A percentile compares a stretch with the other conserved stretches of the same genome.
Evolutionary conservation across 30 jellyfish, hydroid and myxozoan species (phyloP).

Genomic region (Pseudorhiza aurosa): DNA sequence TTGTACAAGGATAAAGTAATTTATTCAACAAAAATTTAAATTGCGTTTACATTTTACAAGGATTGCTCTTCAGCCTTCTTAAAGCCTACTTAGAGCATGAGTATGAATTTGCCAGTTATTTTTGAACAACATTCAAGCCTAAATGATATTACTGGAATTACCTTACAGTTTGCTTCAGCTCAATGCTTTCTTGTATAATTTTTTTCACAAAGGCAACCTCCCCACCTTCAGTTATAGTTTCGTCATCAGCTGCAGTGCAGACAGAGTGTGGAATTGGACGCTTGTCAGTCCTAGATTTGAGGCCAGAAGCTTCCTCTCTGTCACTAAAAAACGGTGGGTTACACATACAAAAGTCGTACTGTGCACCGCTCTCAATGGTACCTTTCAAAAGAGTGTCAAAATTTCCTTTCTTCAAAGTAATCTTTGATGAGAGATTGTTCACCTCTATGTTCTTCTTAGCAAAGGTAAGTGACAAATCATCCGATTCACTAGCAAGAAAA

Average conservation of each 20-base stretch:
- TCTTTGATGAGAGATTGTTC: slow-evolving; percentile 28
- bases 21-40: too few relatives aligned
- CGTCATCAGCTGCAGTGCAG: slow-evolving; percentile 84
- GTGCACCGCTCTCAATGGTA: slow-evolving; percentile 1
- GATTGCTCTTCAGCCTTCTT: too few relatives aligned
- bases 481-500: slow-evolving; percentile 83
- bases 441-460: slow-evolving; percentile 73
- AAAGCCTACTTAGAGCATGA: too few relatives aligned
- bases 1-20: too few relatives aligned
- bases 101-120: too few relatives aligned
- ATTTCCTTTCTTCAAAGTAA: slow-evolving; percentile 12
- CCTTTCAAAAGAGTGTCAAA: slow-evolving; percentile 30
- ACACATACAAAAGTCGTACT: slow-evolving; percentile 84
- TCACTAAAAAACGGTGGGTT: slow-evolving; percentile 97
- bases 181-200: slow-evolving; percentile 80
- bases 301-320: slow-evolving; percentile 55
- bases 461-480: slow-evolving; percentile 60
- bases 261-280: slow-evolving; percentile 77
- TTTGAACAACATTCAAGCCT: not conserved
- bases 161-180: slow-evolving; percentile 68
- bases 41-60: too few relatives aligned
- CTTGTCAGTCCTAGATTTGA: slow-evolving; percentile 71
- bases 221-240: slow-evolving; percentile 88
- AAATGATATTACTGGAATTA: too few relatives aligned
- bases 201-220: slow-evolving; percentile 86